Conservation (phyloP, 2,113 vertebrate genomes). For the Hydrolagus affinis region DNA sequence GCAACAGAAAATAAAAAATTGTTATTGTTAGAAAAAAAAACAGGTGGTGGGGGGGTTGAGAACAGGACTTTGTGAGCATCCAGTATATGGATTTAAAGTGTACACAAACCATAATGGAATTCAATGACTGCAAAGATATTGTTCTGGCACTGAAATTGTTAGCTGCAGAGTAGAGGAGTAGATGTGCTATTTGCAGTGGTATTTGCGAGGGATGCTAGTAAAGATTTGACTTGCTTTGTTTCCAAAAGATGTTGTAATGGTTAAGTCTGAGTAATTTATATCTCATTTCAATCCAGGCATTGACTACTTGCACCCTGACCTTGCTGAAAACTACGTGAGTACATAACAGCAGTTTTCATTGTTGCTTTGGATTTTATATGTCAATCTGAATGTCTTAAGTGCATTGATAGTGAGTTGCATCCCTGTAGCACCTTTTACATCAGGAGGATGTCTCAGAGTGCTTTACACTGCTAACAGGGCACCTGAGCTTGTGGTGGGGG, state of each 20-base stretch:
- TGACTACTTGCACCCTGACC: slow-evolving; percentile 90
- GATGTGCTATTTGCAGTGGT: neutral
- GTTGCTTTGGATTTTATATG: neutral
- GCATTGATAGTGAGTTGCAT: no score
- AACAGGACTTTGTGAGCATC: no score
- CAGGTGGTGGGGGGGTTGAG: no score
- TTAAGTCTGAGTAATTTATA: neutral
- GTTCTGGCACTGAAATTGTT: neutral
- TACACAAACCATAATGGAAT: no score
- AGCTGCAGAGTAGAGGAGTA: no score
- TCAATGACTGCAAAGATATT: neutral
- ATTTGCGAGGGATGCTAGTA: neutral
- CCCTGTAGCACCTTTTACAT: no score
- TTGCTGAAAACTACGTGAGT: slow-evolving; percentile 92
- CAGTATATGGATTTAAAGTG: neutral
- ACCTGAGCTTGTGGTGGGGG: no score
- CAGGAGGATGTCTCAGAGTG: no score
- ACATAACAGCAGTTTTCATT: slow-evolving; percentile 32
- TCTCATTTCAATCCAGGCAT: slow-evolving; percentile 69
- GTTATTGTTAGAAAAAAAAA: no score
- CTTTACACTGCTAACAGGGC: no score
- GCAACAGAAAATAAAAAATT: no score
- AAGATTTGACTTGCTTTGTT: neutral
- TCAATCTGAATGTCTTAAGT: no score
- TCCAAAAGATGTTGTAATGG: neutral